phyloP scores from a whole-genome alignment of 1,140 invertebrate genomes.

The Bombus terrestris region DNA sequence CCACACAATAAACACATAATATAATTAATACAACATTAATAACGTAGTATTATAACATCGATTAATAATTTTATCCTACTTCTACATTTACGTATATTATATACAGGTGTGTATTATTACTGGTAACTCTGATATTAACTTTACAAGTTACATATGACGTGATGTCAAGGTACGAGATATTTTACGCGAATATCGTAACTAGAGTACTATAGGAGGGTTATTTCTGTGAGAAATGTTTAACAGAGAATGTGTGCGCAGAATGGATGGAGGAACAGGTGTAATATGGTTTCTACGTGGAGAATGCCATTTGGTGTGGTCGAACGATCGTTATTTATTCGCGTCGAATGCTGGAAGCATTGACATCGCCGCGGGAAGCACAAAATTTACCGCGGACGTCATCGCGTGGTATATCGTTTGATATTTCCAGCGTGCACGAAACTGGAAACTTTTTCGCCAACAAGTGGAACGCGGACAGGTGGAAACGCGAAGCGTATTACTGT shows the following conservation, averaged over 20 bases:
- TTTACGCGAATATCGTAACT: not conserved
- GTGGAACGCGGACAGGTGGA: not conserved
- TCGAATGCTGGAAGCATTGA: not conserved
- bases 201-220: not conserved
- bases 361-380: not conserved
- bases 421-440: not conserved
- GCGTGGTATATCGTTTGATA: constrained; percentile 2
- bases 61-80: not conserved
- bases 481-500: not conserved
- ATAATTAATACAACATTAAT: not conserved
- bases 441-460: not conserved
- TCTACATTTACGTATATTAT: not conserved
- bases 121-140: not conserved
- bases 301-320: not conserved
- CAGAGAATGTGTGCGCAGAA: not conserved
- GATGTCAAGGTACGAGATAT: not conserved
- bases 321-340: constrained; percentile 19
- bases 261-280: not conserved
- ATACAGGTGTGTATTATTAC: not conserved
- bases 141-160: not conserved
- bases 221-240: not conserved
- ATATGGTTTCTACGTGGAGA: not conserved
- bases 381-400: constrained; percentile 25
- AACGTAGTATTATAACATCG: not conserved
- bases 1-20: not conserved